phyloP scores from a whole-genome alignment of 2,888 invertebrate species.

The Drosophila yooni region DNA sequence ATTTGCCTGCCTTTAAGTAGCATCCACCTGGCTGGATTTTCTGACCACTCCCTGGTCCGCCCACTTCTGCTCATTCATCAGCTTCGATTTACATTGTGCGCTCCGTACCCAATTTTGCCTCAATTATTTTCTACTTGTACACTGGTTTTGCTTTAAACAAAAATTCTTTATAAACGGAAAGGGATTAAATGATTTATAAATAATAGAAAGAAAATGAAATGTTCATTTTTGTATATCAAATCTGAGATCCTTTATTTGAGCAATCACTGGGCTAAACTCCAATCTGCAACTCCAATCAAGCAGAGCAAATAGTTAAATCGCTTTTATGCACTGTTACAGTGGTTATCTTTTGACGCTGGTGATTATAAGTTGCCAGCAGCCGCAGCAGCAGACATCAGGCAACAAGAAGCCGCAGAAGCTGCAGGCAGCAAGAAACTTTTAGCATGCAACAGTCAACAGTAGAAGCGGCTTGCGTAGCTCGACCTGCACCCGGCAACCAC shows the following conservation, averaged over 20 bases:
- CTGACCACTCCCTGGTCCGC: conserved; percentile 1
- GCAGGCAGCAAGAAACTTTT: conserved; percentile 37
- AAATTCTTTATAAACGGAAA: not conserved
- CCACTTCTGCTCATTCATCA: conserved; percentile 40
- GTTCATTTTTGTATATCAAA: not conserved
- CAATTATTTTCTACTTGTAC: conserved; percentile 5
- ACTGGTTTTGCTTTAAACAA: not conserved
- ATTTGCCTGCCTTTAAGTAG: conserved; percentile 25
- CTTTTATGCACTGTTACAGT: conserved; percentile 31
- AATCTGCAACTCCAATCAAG: not conserved
- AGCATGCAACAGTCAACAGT: conserved; percentile 39
- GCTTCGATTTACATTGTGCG: conserved; percentile 45
- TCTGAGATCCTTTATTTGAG: too few species aligned
- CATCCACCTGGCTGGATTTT: conserved; percentile 14
- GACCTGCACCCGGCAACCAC: not conserved
- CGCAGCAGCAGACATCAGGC: not conserved
- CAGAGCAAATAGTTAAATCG: not conserved
- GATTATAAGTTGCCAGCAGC: conserved; percentile 45
- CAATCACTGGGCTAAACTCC: not conserved
- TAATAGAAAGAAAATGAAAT: not conserved
- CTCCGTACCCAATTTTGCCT: conserved; percentile 3
- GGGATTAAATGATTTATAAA: not conserved
- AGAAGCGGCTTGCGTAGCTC: conserved; percentile 7
- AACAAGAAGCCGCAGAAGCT: conserved; percentile 12
- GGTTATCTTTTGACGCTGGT: conserved; percentile 47